Evolutionary conservation across 2,888 invertebrate genomes (phyloP).

Genomic region (Pristionchus entomophagus): DNA sequence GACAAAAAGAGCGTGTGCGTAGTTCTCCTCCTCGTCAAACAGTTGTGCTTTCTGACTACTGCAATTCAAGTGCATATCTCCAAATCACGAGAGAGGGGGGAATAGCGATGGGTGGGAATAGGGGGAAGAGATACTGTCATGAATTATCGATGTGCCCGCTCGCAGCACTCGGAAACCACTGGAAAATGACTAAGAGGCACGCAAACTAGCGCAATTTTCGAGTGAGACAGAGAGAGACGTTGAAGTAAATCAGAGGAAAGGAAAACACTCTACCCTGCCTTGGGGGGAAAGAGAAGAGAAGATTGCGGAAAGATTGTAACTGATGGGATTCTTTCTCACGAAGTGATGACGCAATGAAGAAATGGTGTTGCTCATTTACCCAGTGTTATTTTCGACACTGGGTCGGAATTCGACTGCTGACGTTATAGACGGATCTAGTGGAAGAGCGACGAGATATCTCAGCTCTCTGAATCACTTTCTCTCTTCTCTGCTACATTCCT

Average conservation of each 20-base stretch:
- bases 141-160: constrained; percentile 17
- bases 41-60: background rate
- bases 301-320: background rate
- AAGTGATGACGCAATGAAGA: constrained; percentile 20
- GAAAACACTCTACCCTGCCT: too few species aligned
- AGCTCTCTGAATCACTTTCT: background rate
- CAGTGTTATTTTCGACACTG: background rate
- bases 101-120: background rate
- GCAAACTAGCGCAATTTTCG: background rate
- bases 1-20: background rate
- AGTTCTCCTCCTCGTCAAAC: background rate
- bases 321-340: background rate
- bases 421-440: background rate
- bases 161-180: background rate
- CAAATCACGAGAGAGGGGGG: background rate
- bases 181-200: constrained; percentile 13
- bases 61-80: background rate
- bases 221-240: background rate
- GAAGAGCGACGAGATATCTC: background rate
- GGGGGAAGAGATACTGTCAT: background rate
- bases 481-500: constrained; percentile 1
- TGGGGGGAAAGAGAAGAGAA: background rate
- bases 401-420: background rate
- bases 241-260: too few species aligned
- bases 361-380: background rate